A percentile compares a stretch with the other conserved stretches of the same genome.
Evolutionary conservation across 2,113 vertebrate genomes (phyloP).

Genomic region (Propithecus coquereli): DNA sequence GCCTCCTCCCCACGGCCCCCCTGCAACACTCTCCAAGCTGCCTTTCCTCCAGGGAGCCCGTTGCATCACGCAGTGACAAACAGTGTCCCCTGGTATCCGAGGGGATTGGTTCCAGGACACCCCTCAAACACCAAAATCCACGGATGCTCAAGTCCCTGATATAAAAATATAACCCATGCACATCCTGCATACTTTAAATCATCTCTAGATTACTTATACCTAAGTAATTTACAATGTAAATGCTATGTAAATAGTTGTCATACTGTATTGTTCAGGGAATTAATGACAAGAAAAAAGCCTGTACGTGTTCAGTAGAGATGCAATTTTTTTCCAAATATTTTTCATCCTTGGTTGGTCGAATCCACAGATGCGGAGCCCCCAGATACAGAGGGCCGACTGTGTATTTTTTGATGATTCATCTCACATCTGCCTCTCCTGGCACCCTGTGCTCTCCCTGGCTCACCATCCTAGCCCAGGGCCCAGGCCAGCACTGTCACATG

Average conservation of each 20-base stretch:
- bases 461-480: not conserved
- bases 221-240: not conserved
- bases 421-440: not conserved
- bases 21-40: not conserved
- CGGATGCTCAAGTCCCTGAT: not conserved
- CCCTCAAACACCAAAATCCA: not conserved
- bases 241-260: not conserved
- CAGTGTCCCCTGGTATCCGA: not conserved
- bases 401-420: not conserved
- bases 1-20: not conserved
- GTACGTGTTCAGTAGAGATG: not conserved
- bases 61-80: rapidly evolving
- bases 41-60: not conserved
- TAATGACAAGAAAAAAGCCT: not conserved
- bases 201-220: not conserved
- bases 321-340: not conserved
- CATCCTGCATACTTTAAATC: not conserved
- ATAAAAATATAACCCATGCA: not conserved
- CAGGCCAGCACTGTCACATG: not conserved
- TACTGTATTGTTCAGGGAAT: not conserved
- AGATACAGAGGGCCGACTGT: not conserved
- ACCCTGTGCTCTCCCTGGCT: not conserved
- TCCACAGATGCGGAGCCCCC: not conserved
- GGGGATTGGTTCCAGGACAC: not conserved
- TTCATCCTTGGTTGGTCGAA: not conserved